Percentiles rank a stretch among this genome's conserved stretches.
Conservation (phyloP, 2,113 vertebrate genomes). For the Eulemur rufifrons region DNA sequence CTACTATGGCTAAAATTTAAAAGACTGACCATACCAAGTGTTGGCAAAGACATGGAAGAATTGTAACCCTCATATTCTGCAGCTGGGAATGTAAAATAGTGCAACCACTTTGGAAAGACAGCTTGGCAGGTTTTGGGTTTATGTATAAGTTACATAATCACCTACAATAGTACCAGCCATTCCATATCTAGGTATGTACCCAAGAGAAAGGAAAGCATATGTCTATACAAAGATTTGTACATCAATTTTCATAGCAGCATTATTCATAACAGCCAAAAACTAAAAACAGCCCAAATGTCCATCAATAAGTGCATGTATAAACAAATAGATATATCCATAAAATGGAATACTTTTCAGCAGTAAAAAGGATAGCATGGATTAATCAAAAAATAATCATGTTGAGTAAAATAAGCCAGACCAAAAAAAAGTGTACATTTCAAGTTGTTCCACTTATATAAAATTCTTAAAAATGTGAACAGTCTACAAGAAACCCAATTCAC, state of each 20-base stretch:
- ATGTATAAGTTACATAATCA: background rate
- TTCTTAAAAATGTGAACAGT: background rate
- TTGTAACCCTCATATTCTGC: background rate
- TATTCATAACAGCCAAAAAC: background rate
- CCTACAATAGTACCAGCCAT: background rate
- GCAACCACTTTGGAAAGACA: background rate
- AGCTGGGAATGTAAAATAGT: background rate
- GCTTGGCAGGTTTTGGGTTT: background rate
- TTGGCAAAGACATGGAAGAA: background rate
- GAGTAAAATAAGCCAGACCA: conserved; percentile 2
- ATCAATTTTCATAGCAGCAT: background rate
- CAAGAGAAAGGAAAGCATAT: background rate
- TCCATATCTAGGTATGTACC: background rate
- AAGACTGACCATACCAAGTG: background rate
- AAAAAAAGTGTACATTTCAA: background rate
- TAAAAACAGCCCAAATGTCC: background rate
- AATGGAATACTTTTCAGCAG: background rate
- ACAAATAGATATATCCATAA: background rate
- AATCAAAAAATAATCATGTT: background rate
- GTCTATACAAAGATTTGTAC: background rate
- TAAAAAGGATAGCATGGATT: background rate
- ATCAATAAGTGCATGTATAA: background rate
- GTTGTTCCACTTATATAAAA: background rate
- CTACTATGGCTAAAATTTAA: background rate
- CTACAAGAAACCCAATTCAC: no score